Base-by-base conservation (phyloP, 2,113 vertebrate species). In the Malurus melanocephalus region DNA sequence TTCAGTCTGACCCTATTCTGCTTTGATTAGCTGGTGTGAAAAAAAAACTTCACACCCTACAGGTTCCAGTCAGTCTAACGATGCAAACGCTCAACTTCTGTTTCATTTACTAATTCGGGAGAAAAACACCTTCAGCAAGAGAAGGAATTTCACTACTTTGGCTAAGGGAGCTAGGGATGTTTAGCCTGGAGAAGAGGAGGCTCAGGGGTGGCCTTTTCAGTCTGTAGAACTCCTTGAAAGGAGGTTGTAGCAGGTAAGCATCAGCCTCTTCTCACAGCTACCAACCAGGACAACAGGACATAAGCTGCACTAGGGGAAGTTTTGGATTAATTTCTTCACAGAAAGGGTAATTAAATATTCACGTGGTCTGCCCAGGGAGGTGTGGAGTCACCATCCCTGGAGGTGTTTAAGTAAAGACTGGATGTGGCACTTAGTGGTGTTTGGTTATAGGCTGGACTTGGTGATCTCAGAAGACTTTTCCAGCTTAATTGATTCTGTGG, bases 251-350 rank as follows among this genome's bases (percentile, higher is more conserved):
- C 60, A 66, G n/a, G 27, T 40, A 65, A 27, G 38, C 1, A 8
- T 40, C 13, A 4, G 16, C 13, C 26, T 72, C 51, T 38, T 80
- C 38, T 73, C 45, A 23, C 27, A n/a, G 30, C 8, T n/a, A 24
- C 16, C n/a, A 59, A 27, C 22, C 7, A 59, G 21, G 13, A 75
- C 0, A 0, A 66, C 16, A 66, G 27, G 49, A n/a, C 8, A 45
- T 38, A 46, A n/a, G 22, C 10, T 28, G 23, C 16, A 8, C 18
- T 18, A 57, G 18, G 45, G 18, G 23, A 73, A 19, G 28, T 73
- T 66, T 40, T 33, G 19, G 40, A 53, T 32, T 5, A 87, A 66
- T 33, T 73, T 74, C 11, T 66, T 60, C 23, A 66, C 23, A 67
- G 53, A 66, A 66, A 18, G 5, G 9, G 16, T 46, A 11, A 40